These are phyloP conservation scores for Acanthosoma haemorrhoidale DNA, from an alignment of 2,888 invertebrate genomes.

Conservation along the genomic window DNA sequence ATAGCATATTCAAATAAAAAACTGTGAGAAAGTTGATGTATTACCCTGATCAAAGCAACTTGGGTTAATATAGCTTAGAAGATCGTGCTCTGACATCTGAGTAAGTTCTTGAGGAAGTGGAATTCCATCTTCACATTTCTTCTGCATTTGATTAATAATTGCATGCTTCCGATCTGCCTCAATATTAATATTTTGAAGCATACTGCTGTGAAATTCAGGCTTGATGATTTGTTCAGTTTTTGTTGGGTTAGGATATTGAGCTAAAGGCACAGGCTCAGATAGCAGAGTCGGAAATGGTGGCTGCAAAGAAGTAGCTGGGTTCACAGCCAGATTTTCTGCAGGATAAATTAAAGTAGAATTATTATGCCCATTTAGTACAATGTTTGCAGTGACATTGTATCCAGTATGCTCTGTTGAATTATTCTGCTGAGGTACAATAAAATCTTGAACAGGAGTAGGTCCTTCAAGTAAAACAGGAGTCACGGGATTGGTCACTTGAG, in stretches of 20 bases:
- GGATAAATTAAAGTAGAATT: not conserved
- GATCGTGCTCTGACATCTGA: constrained; percentile 80
- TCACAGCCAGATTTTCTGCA: constrained; percentile 1
- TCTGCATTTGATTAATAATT: constrained; percentile 46
- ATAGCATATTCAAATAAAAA: constrained; percentile 10
- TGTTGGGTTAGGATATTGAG: not conserved
- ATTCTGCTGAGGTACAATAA: constrained; percentile 16
- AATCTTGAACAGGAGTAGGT: not conserved
- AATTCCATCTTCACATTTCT: constrained; percentile 51
- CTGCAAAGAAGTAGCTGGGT: not conserved
- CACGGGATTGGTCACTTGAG: not conserved
- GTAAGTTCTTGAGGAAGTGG: constrained; percentile 63
- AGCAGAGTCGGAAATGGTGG: not conserved
- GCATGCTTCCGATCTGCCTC: not conserved
- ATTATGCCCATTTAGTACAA: not conserved
- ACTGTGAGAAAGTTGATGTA: constrained; percentile 23
- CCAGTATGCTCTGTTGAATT: not conserved
- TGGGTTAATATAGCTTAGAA: constrained; percentile 82
- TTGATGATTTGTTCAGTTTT: not conserved
- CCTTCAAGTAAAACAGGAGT: not conserved
- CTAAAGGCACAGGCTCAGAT: not conserved
- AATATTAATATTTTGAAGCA: not conserved
- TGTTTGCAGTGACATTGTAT: not conserved
- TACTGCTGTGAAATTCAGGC: not conserved
- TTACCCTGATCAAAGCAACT: constrained; percentile 70